Evolutionary conservation across 2,888 invertebrate species (phyloP), one percentile per base, ranked within the genome.

Genomic region (Pandemis cinnamomeana): DNA sequence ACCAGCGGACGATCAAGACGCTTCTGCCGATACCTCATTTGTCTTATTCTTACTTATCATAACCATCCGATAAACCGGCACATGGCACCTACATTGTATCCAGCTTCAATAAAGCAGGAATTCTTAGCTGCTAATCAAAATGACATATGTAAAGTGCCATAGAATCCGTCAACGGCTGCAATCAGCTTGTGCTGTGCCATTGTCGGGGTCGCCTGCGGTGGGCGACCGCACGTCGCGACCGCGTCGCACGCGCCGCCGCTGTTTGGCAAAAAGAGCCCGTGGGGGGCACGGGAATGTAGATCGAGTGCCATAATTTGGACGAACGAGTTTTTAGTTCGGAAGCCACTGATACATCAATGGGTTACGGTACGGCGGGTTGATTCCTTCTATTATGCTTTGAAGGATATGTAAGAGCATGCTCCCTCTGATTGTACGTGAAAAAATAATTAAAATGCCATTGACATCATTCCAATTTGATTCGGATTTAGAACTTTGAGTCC

Each of bases 141-240:
- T 58, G 58, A 7, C 27, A 27, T 11, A 27, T 58, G 58, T 27
- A 58, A 27, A 58, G 58, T 58, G 27, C 58, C 5, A 11, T 27
- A 27, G 58, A 58, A 58, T 10, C 58, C 11, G 58, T 58, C 27
- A 11, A 58, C 27, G 58, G 27, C 61, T 15, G 42, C 42, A n/a
- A 20, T 41, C 41, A 36, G 60, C 41, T 27, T 10, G 27, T 13
- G 60, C n/a, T 63, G 72, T 68, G 61, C 67, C 63, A 62, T 72
- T 72, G 68, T 67, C 55, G 63, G 53, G 64, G 55, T 61, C 58
- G 20, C 73, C 61, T 67, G 72, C 70, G 74, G 74, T 67, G 74
- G 74, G 53, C 68, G 74, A 74, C 74, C 74, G 71, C 74, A 74
- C 74, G 74, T 74, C 74, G 74, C 74, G 74, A 10, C 69, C 73